Evolutionary conservation across 2,888 invertebrate species (phyloP).

Genomic region (Pyralis farinalis): DNA sequence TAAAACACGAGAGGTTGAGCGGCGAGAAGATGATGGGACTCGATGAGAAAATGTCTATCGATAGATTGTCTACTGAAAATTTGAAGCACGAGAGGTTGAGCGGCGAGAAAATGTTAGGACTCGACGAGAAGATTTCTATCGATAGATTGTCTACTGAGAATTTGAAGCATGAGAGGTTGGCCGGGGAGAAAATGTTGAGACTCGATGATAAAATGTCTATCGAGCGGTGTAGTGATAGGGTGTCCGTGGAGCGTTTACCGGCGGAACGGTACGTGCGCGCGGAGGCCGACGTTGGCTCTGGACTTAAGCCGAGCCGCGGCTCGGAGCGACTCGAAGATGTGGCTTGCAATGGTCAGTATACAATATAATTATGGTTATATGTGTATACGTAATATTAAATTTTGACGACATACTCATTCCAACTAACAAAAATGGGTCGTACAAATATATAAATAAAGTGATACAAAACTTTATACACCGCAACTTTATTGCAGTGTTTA

Average conservation of each 20-base stretch:
- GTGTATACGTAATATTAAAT: too few species aligned
- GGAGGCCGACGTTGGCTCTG: constrained; percentile 69
- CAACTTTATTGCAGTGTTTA: too few species aligned
- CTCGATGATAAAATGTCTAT: constrained; percentile 15
- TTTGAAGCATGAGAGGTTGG: constrained; percentile 22
- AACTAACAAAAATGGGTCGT: too few species aligned
- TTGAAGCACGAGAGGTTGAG: too few species aligned
- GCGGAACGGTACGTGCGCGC: constrained; percentile 50
- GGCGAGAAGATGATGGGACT: constrained; percentile 15
- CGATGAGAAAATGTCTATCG: constrained; percentile 17
- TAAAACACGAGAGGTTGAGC: constrained; percentile 24
- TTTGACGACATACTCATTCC: too few species aligned
- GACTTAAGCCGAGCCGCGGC: constrained; percentile 48
- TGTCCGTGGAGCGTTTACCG: constrained; percentile 31
- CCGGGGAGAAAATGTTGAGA: constrained; percentile 18
- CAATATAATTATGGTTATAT: too few species aligned
- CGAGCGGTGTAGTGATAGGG: constrained; percentile 24
- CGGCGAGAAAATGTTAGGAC: constrained; percentile 21
- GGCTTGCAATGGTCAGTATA: constrained; percentile 58
- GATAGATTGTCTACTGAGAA: constrained; percentile 21
- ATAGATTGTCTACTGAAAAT: too few species aligned
- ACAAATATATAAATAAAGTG: too few species aligned
- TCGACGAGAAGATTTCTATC: constrained; percentile 36
- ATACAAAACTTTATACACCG: too few species aligned
- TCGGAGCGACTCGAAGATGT: constrained; percentile 58